Evolutionary conservation across 2,797 vertebrate species (phyloP), one percentile per base, ranked within the genome.

Genomic region (Mastacembelus armatus): DNA sequence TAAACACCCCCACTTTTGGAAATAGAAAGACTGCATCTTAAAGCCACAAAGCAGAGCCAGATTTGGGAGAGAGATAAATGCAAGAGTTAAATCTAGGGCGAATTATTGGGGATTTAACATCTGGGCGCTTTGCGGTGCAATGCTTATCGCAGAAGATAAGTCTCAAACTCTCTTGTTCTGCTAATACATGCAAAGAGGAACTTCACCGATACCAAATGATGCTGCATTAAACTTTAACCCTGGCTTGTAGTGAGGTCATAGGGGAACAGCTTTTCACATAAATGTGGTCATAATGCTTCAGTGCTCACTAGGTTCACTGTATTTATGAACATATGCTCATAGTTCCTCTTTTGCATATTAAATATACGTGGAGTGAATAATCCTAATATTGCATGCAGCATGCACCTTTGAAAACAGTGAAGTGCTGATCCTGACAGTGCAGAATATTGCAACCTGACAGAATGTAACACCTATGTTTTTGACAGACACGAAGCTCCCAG

Each of bases 61-160:
- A 92, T 91, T 90, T 87, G 72, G 74, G 51, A 27, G 52, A 40
- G 74, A 80, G 71, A 89, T 87, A 83, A 91, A 88, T 49, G 66
- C 64, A 87, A 76, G 75, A 74, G 87, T 85, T 87, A 86, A 89
- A 88, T 79, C 85, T 67, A 65, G 87, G 71, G 59, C 48, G 42
- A 86, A 88, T 89, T 83, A 86, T 89, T 88, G 74, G 42, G 86
- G 85, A 90, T 85, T 89, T 77, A 87, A 89, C 90, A 91, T 91
- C 90, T 91, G 89, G 85, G 77, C 30, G 76, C 62, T 84, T 71
- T 74, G 73, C 65, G 7, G 55, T 29, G 47, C 63, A 27, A 59
- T n/a, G 72, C 64, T 70, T 60, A 67, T 78, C 40, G 3, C 70
- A 55, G 55, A 66, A 61, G 64, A 83, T 84, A 78, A 80, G 69